Conservation (phyloP, 2,113 vertebrate genomes). For the Butastur rufipennis region DNA sequence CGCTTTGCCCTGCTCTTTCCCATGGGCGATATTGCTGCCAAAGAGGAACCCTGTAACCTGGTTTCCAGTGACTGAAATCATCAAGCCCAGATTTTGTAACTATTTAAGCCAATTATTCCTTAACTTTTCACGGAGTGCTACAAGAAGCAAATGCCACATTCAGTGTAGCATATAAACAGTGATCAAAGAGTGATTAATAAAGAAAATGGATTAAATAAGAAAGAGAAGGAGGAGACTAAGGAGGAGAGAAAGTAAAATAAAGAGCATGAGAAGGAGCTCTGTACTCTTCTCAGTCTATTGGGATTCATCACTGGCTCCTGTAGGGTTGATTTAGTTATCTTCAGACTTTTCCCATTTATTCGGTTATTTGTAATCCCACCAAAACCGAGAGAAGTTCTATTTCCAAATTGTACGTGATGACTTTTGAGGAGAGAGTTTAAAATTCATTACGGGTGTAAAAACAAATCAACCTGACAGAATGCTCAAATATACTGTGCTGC, state of each 20-base stretch:
- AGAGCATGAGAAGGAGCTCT: neutral
- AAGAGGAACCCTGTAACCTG: neutral
- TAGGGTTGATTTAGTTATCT: neutral
- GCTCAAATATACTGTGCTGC: slow-evolving; percentile 31
- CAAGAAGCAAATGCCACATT: neutral
- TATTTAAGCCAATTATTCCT: neutral
- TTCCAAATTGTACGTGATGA: neutral
- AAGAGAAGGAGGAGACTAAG: neutral
- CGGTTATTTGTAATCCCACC: neutral
- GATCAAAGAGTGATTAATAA: neutral
- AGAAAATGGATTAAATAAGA: neutral
- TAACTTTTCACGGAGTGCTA: neutral
- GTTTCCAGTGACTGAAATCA: neutral
- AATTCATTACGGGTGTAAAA: slow-evolving; percentile 54
- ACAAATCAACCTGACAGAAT: slow-evolving; percentile 58
- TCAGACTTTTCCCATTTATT: neutral
- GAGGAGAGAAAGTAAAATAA: neutral
- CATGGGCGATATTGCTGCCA: neutral
- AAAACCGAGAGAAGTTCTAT: neutral
- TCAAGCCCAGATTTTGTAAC: neutral
- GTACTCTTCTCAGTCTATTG: neutral
- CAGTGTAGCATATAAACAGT: neutral
- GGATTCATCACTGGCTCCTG: neutral
- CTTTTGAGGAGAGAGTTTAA: slow-evolving; percentile 36
- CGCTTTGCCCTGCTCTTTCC: neutral